Conservation (phyloP, 2,797 vertebrate genomes). For the Oryzias sinensis region DNA sequence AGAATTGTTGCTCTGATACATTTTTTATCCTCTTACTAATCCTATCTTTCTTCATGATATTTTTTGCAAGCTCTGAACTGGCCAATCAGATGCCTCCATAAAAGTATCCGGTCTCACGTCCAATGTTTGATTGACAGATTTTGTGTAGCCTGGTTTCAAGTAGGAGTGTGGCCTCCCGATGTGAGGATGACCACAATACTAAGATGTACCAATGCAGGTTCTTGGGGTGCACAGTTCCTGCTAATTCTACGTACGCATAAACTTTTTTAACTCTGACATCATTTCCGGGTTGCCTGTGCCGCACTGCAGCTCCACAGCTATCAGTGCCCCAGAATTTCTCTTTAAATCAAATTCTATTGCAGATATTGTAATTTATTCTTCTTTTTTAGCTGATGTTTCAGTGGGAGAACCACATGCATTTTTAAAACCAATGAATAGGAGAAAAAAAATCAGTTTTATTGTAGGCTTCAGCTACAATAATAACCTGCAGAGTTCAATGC, state of each 20-base stretch:
- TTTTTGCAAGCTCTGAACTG: no score
- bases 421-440: no score
- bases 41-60: background rate
- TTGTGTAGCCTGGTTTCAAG: no score
- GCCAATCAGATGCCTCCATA: no score
- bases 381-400: no score
- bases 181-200: constrained; percentile 25
- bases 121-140: no score
- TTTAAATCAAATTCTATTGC: no score
- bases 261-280: constrained; percentile 42
- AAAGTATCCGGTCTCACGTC: no score
- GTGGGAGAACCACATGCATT: no score
- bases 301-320: constrained; percentile 33
- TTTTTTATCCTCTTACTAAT: background rate
- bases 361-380: no score
- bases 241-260: constrained; percentile 49
- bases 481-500: constrained; percentile 23
- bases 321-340: background rate
- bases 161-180: no score
- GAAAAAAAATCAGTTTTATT: no score
- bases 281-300: constrained; percentile 35
- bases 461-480: constrained; percentile 26
- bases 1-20: background rate
- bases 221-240: constrained; percentile 33
- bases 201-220: constrained; percentile 31